Base-by-base conservation (phyloP, 1,140 invertebrate species). In the Holotrichia oblita region DNA sequence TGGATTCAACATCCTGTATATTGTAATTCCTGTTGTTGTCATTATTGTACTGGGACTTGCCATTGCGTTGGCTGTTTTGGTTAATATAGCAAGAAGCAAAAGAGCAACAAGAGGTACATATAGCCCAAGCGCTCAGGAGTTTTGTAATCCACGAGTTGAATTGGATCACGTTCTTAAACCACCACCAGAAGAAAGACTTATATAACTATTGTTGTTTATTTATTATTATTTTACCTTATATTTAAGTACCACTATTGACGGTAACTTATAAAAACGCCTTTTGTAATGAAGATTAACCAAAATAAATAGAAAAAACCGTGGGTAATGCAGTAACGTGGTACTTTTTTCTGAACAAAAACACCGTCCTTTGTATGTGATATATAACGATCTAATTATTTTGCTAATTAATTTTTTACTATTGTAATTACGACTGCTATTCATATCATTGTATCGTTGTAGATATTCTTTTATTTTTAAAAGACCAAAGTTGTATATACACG, bases 71-170 rank as follows among this genome's bases (percentile, higher is more conserved):
- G 92, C 90, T 3, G 88, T 94, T 0, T 86, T 95, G 24, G 90
- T 94, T 42, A 91, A 90, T 24, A 94, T 97, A 91, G 96, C 96
- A 0, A 89, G 97, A 8, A 97, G 96, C 85, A 99, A 99, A 87
- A 91, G 97, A 20, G 97, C 97, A n/a, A 98, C 97, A 8, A 90
- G 97, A 61, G 98, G 98, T 73, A 98, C 97, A 0, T 99, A 99
- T 89, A 97, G 95, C 84, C 98, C 98, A 0, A 96, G 94, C 83
- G 94, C 94, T 64, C 97, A 99, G 89, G 98, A 99, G 89, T 98
- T 98, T 86, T 96, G 95, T 85, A 99, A 98, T 88, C 97, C 98
- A 2, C 88, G 98, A 83, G 94, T 98, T 0, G 97, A 99, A 89
- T 93, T 98, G 90, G 96, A 96, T 84, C 95, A 97, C 88, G 96